These are phyloP conservation scores for Propithecus deckenii DNA, from an alignment of 2,797 vertebrate genomes.

Conservation along the genomic window DNA sequence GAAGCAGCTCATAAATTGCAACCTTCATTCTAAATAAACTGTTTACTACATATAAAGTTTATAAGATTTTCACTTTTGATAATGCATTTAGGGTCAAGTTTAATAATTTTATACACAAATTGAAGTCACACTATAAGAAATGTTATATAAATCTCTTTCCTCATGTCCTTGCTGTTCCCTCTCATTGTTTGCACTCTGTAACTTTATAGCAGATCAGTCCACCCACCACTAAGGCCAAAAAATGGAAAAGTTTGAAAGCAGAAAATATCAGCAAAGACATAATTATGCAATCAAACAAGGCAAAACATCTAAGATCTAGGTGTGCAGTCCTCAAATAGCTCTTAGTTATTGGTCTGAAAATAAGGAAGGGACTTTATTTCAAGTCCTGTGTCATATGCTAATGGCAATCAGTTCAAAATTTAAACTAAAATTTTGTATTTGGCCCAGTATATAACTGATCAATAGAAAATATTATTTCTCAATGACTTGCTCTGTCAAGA, in stretches of 20 bases:
- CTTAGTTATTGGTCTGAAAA: not conserved
- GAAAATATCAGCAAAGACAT: not conserved
- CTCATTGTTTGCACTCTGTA: not conserved
- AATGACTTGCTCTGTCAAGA: not conserved
- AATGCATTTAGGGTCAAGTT: not conserved
- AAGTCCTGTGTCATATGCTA: not conserved
- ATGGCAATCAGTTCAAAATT: not conserved
- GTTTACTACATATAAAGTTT: not conserved
- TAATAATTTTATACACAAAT: not conserved
- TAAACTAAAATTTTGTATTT: slow-evolving; percentile 3
- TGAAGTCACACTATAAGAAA: not conserved
- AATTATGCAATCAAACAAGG: not conserved
- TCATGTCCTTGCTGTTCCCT: not conserved
- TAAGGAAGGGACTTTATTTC: not conserved
- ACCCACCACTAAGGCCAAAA: not conserved
- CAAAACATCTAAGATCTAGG: not conserved
- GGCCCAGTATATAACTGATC: not conserved
- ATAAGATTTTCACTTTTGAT: not conserved
- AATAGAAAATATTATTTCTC: slow-evolving; percentile 2
- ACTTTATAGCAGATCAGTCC: not conserved
- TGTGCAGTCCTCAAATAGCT: not conserved
- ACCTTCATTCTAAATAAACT: not conserved
- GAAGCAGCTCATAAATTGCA: not conserved
- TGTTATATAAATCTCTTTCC: not conserved
- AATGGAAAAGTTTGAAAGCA: not conserved